phyloP scores from a whole-genome alignment of 2,113 vertebrate species.

The Aptenodytes patagonicus region DNA sequence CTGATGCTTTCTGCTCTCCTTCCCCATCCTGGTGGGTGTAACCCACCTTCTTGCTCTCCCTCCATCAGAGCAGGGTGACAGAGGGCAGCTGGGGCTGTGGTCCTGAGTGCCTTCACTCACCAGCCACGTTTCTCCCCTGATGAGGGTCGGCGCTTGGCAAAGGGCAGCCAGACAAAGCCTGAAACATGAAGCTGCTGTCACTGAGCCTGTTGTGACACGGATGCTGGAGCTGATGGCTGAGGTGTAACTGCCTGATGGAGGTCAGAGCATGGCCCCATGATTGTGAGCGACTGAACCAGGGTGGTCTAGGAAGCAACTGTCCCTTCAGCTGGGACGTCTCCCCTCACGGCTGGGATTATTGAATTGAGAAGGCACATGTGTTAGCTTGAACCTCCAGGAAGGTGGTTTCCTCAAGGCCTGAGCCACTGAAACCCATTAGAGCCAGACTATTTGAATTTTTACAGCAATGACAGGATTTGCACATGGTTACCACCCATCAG shows the following conservation, averaged over 20 bases:
- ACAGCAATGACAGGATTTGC: background rate
- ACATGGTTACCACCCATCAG: background rate
- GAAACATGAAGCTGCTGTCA: background rate
- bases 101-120: background rate
- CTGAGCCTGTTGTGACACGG: fast-evolving
- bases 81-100: background rate
- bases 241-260: background rate
- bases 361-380: background rate
- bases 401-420: background rate
- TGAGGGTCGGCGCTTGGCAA: background rate
- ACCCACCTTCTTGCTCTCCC: background rate
- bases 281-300: fast-evolving
- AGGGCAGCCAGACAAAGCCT: background rate
- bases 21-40: fast-evolving
- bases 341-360: fast-evolving
- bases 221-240: background rate
- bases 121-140: background rate
- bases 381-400: background rate
- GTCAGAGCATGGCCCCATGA: background rate
- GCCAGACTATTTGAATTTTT: background rate
- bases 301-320: background rate
- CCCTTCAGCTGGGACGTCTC: background rate
- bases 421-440: background rate
- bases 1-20: background rate
- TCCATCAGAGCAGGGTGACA: background rate